Evolutionary conservation across 64 coral and sea anemone genomes (phyloP), one percentile per base, ranked within the genome.

Genomic region (Cladopsammia gracilis): DNA sequence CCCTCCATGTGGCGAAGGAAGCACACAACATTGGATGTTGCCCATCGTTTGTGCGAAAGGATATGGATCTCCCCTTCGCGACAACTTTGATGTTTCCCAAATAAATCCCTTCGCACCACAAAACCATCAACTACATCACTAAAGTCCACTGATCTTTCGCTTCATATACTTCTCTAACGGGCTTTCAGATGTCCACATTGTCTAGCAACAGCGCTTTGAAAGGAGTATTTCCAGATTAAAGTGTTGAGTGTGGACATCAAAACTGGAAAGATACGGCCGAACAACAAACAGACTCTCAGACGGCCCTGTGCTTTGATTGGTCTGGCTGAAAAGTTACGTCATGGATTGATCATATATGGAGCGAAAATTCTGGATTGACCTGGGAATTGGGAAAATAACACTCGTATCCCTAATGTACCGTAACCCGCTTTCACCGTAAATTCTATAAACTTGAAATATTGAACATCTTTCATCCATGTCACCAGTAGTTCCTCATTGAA

Each of bases 11-110:
- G 94, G 90, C 53, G 91, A 93, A 73, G 94, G 98, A 70, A 96
- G 57, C 68, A 99, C 90, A 96, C 98, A 99, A 62, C 98, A 99
- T 3, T 93, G 91, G 59, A 96, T 99, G 71, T 99, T 99, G 62
- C 98, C 98, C 98, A 99, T 99, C 16, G 70, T 75, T 20, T 23
- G 54, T 58, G 13, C 19, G 54, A 47, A 11, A 46, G 64, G 43
- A 62, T 7, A 18, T 4, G 5, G 45, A 20, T 10, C 45, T 20
- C 18, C 72, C 12, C 59, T 64, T 13, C 42, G 42, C 56, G 54
- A 25, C 57, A 60, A 62, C 24, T 34, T 34, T 34, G 34, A 34
- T 34, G 34, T 34, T 34, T 34, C 34, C 34, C 34, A 34, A 25
- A 16, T 20, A 79, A 24, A 6, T 79, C 77, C 25, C 54, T 65